phyloP scores from a whole-genome alignment of 2,113 vertebrate species.

The Tragelaphus scriptus region DNA sequence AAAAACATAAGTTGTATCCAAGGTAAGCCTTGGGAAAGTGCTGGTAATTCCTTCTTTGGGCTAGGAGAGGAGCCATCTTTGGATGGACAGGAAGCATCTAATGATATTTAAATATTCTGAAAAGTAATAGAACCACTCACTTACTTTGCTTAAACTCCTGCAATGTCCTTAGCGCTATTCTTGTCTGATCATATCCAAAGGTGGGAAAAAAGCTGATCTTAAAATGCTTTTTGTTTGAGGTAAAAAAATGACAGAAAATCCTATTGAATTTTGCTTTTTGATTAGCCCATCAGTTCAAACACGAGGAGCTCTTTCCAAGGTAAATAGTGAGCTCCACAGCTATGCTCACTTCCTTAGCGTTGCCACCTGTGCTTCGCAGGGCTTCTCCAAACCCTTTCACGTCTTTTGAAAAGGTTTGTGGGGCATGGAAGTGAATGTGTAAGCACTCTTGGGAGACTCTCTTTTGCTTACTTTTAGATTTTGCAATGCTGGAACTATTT shows the following conservation, averaged over 20 bases:
- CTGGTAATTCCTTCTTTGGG: neutral
- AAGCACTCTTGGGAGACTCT: neutral
- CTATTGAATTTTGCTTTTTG: constrained; percentile 10
- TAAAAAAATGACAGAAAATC: neutral
- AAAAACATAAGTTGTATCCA: neutral
- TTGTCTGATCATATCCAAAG: neutral
- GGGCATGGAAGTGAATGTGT: neutral
- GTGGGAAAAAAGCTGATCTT: neutral
- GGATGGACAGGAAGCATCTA: neutral
- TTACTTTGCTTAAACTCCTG: neutral
- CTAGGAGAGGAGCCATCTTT: neutral
- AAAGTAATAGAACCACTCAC: neutral
- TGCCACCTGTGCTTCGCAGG: neutral
- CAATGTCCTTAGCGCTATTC: neutral
- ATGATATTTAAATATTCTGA: neutral
- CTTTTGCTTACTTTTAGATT: neutral
- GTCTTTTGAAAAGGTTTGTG: neutral
- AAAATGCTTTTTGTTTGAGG: neutral
- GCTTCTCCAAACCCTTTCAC: neutral
- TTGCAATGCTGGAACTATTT: neutral
- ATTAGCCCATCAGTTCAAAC: neutral
- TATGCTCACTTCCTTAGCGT: neutral
- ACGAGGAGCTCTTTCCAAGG: neutral
- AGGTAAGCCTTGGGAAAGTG: neutral
- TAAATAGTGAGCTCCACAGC: neutral